Percentiles rank a stretch among this genome's conserved stretches.
Conservation (phyloP, 2,797 vertebrate genomes). For the Tenualosa ilisha region DNA sequence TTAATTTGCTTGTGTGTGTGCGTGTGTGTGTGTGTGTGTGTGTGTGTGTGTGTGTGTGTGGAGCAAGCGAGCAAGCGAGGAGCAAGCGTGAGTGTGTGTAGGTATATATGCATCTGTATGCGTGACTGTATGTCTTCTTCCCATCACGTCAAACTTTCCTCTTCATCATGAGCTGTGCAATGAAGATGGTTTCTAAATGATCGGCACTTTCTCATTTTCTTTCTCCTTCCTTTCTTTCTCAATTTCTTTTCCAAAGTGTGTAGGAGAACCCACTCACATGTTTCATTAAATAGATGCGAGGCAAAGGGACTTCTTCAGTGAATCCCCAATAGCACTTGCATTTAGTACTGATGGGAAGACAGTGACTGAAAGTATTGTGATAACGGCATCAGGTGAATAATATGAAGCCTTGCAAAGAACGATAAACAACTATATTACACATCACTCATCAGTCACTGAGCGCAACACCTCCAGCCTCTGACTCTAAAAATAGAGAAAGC, state of each 20-base stretch:
- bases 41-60: neutral
- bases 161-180: constrained; percentile 6
- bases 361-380: constrained; percentile 9
- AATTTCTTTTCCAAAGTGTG: neutral
- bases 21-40: neutral
- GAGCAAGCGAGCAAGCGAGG: neutral
- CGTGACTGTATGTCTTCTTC: neutral
- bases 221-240: neutral
- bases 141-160: neutral
- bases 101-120: neutral
- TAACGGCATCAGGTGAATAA: neutral
- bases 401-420: neutral
- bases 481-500: neutral
- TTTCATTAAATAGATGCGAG: neutral
- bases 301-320: neutral
- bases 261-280: neutral
- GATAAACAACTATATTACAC: constrained; percentile 9
- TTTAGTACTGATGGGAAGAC: neutral
- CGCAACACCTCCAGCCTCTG: neutral
- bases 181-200: neutral
- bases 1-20: neutral
- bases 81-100: neutral
- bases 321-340: neutral
- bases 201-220: constrained; percentile 14
- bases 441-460: neutral